These are phyloP conservation scores for Clitarchus hookeri DNA, from an alignment of 2,888 invertebrate genomes.

Conservation along the genomic window DNA sequence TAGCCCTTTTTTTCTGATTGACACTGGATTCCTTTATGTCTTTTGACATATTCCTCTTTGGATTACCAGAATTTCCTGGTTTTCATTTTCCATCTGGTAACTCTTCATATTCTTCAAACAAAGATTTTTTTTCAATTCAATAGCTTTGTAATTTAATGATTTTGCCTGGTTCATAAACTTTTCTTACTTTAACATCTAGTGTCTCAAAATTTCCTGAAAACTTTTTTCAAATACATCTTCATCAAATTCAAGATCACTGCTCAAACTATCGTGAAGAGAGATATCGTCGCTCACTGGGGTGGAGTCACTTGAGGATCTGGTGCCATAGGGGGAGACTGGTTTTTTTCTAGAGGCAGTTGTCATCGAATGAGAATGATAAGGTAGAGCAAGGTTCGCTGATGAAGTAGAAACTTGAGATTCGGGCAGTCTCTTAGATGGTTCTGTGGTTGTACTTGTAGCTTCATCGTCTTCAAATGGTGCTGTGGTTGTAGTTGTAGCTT, in stretches of 20 bases:
- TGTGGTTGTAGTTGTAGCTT: background rate
- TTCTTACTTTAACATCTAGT: background rate
- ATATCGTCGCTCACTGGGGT: background rate
- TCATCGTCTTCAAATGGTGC: background rate
- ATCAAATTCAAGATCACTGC: too few relatives aligned
- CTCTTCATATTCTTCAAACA: background rate
- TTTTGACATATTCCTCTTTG: too few relatives aligned
- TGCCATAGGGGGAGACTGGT: background rate
- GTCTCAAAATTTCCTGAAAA: background rate
- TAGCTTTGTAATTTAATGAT: too few relatives aligned
- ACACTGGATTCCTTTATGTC: too few relatives aligned
- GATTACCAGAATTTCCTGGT: background rate
- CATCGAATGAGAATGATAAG: too few relatives aligned
- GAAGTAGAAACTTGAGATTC: background rate
- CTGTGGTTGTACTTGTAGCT: background rate
- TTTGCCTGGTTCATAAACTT: background rate
- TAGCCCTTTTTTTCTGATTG: background rate
- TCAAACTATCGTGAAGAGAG: background rate
- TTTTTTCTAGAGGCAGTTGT: background rate
- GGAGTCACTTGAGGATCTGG: background rate
- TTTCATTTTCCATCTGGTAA: too few relatives aligned
- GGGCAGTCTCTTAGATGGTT: background rate
- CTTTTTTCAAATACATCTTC: too few relatives aligned
- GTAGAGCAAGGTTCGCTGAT: background rate
- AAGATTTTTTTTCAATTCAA: background rate